A percentile compares a stretch with the other conserved stretches of the same genome.
These are phyloP conservation scores for Cossypha caffra DNA, from an alignment of 2,797 vertebrate genomes.

Conservation along the genomic window DNA sequence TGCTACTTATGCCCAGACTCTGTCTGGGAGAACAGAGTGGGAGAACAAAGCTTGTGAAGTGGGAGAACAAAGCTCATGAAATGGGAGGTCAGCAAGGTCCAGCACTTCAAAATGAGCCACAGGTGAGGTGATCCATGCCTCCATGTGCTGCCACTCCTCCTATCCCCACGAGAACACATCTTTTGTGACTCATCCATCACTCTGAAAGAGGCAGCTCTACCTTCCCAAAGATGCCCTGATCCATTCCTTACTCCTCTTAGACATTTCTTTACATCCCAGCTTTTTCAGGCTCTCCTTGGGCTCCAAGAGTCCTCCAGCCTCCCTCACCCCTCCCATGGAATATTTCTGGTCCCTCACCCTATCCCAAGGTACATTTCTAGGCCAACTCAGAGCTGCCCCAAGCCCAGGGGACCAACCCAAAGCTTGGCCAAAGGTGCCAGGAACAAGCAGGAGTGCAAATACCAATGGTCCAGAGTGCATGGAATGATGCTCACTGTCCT, in stretches of 20 bases:
- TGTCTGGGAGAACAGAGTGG: background rate
- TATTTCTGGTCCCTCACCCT: background rate
- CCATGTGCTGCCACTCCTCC: background rate
- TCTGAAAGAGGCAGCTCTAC: background rate
- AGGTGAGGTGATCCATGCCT: background rate
- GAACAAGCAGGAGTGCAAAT: background rate
- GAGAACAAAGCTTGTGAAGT: background rate
- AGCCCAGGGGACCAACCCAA: background rate
- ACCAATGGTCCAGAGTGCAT: fast-evolving
- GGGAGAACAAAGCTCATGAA: background rate
- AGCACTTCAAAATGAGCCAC: background rate
- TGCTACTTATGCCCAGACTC: constrained; percentile 1
- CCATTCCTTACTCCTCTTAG: background rate
- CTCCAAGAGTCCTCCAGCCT: background rate
- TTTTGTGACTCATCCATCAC: background rate
- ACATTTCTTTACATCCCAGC: background rate
- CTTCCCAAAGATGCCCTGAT: background rate
- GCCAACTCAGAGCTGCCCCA: background rate
- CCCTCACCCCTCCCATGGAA: background rate
- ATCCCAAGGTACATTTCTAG: background rate
- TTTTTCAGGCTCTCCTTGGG: background rate
- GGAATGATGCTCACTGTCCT: background rate
- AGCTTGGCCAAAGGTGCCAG: background rate
- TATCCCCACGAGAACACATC: background rate
- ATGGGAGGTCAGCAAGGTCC: background rate